Base-by-base conservation (phyloP, 2,888 invertebrate genomes). In the Cephus runcator region DNA sequence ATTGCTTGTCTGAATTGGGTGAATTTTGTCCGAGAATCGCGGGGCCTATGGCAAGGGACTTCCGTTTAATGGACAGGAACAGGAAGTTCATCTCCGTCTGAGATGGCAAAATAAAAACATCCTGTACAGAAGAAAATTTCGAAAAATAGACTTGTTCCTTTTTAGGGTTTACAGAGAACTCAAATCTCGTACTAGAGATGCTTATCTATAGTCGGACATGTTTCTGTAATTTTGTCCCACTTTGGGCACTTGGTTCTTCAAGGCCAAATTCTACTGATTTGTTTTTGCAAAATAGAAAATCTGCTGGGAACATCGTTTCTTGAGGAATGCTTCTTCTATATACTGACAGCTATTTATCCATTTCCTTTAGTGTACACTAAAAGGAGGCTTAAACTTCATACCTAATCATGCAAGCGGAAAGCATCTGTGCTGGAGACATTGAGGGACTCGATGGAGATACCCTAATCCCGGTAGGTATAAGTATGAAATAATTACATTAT, bases 381-480 rank as follows among this genome's bases (percentile, higher is more conserved):
- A 80, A 79, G 69, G 79, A 82, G 80, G 82, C 84, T 76, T 79
- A 69, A 77, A 23, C 33, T 81, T 77, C 76, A 81, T 76, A 76
- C 73, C 80, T 80, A 82, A 90, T 85, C 79, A 91, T 91, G 91
- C 91, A 91, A 86, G 87, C 90, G 73, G 91, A 91, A 80, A 90
- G 88, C 81, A 90, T 92, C 80, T 90, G 90, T 81, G 81, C 89
- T 74, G 90, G 90, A 81, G 89, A 89, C 81, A 90, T 91, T 76
- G 90, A 91, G 79, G 88, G 88, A 76, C 84, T 92, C 77, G 91
- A 92, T 80, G 86, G 89, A 36, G 89, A 91, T 34, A 90, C 92
- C 35, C 87, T 93, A 76, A 92, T 93, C 81, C 93, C 93, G 73
- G 93, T 93, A 85, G 88, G 91, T 88, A 83, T 76, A 78, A 56